A percentile compares a stretch with the other conserved stretches of the same genome.
phyloP scores from a whole-genome alignment of 2,797 vertebrate genomes.

The Typhlichthys eigenmanni region DNA sequence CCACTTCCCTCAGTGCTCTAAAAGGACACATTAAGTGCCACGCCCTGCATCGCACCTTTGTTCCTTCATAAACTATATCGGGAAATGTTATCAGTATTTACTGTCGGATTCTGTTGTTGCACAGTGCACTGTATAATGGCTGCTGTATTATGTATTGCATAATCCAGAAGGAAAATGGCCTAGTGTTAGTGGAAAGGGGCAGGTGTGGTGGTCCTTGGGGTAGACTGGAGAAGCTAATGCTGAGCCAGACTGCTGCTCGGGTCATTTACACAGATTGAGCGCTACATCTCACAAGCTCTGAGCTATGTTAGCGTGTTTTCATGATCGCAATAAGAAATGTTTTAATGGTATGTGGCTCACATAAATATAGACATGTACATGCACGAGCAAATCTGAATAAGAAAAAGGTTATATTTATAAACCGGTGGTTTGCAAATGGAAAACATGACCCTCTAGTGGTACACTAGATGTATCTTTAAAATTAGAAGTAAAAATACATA shows the following conservation, averaged over 20 bases:
- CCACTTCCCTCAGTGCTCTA: constrained; percentile 31
- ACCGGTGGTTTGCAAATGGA: too few relatives aligned
- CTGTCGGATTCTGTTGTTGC: too few relatives aligned
- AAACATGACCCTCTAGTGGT: too few relatives aligned
- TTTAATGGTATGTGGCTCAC: not conserved
- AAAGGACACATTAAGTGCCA: constrained; percentile 43
- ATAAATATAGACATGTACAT: too few relatives aligned
- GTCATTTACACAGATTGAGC: constrained; percentile 36
- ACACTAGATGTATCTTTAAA: too few relatives aligned
- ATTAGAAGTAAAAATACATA: too few relatives aligned
- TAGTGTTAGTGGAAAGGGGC: too few relatives aligned
- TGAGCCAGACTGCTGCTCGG: constrained; percentile 36
- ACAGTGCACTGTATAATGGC: too few relatives aligned
- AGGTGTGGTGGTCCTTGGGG: not conserved
- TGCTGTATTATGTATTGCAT: not conserved
- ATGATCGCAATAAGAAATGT: constrained; percentile 7
- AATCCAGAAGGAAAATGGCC: not conserved
- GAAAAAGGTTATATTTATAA: too few relatives aligned
- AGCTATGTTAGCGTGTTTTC: not conserved
- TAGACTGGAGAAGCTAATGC: constrained; percentile 41
- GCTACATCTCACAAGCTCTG: constrained; percentile 19
- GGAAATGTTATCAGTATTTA: constrained; percentile 12
- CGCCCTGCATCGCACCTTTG: constrained; percentile 35
- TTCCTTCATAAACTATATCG: constrained; percentile 44
- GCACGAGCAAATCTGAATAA: too few relatives aligned